Evolutionary conservation across 2,888 invertebrate genomes (phyloP).

Genomic region (Lottia scabra): DNA sequence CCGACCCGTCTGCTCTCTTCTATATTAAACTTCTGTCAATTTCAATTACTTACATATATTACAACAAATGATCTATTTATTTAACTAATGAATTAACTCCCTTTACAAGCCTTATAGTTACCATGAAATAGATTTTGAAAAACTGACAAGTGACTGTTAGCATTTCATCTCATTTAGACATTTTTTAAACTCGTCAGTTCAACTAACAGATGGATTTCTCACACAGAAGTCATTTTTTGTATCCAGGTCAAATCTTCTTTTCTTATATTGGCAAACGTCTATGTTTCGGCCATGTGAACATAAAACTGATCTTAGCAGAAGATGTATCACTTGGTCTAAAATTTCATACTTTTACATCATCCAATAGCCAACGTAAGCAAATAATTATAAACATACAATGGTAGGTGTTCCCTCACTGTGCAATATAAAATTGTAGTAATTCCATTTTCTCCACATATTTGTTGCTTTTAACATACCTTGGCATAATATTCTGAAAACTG

Average conservation of each 20-base stretch:
- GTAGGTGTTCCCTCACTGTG: not conserved
- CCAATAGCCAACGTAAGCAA: not conserved
- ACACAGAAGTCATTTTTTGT: not conserved
- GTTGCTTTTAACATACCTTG: too few relatives aligned
- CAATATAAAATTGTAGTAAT: too few relatives aligned
- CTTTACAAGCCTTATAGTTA: not conserved
- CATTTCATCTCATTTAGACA: too few relatives aligned
- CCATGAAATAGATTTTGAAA: not conserved
- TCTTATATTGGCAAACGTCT: not conserved
- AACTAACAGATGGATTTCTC: not conserved
- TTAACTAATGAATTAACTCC: slow-evolving; percentile 3
- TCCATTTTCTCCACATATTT: too few relatives aligned
- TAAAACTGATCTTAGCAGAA: slow-evolving; percentile 1
- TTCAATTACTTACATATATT: too few relatives aligned
- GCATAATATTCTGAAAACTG: too few relatives aligned
- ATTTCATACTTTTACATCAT: not conserved
- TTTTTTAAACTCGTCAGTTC: not conserved
- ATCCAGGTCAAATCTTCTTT: not conserved
- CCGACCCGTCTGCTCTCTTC: too few relatives aligned
- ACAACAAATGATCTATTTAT: not conserved
- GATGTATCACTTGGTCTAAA: slow-evolving; percentile 3
- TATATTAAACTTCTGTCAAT: too few relatives aligned
- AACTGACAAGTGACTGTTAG: too few relatives aligned
- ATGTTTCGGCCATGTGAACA: not conserved
- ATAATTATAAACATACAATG: not conserved